Base-by-base conservation (phyloP, 2,113 vertebrate species). In the Sebastes schlegelii region DNA sequence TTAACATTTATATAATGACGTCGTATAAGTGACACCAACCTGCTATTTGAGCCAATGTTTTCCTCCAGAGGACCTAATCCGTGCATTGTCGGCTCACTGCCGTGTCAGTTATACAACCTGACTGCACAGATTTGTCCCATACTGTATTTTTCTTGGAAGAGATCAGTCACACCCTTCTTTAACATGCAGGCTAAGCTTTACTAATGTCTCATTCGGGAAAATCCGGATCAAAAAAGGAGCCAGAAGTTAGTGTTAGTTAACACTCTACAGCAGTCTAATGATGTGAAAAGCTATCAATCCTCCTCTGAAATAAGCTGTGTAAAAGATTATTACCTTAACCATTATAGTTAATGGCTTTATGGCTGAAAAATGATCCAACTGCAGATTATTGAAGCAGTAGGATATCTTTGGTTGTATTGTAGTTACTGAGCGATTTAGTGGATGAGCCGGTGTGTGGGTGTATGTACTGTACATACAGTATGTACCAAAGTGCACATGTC, bases 181-280 rank as follows among this genome's bases (percentile, higher is more conserved):
- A 86, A 79, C 79, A 77, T 68, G 63, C 83, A 77, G 70, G 63
- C 83, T 89, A 62, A 23, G 57, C 83, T 85, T 88, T 74, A 82
- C 76, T 92, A 84, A 85, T 90, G 83, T 94, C 91, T 92, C 90
- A 90, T 92, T 92, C 72, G 88, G 83, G 83, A 89, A 88, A 89
- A 87, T 82, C 86, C 93, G 91, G 89, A 91, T 90, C 79, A 77
- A 78, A 86, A 83, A 49, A 19, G 43, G 42, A 83, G 74, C 82
- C 88, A 86, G 84, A 69, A 77, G 60, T 84, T 85, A 69, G 74
- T 90, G 79, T 93, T 84, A 84, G 86, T 92, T 90, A 87, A 93
- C 88, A 92, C 76, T 81, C 23, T 78, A 58, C 62, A 82, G 81
- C 84, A 77, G 84, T 78, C 72, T 86, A 83, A 79, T 83, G 83